Evolutionary conservation across 2,797 vertebrate species (phyloP).

Genomic region (Paguma larvata): DNA sequence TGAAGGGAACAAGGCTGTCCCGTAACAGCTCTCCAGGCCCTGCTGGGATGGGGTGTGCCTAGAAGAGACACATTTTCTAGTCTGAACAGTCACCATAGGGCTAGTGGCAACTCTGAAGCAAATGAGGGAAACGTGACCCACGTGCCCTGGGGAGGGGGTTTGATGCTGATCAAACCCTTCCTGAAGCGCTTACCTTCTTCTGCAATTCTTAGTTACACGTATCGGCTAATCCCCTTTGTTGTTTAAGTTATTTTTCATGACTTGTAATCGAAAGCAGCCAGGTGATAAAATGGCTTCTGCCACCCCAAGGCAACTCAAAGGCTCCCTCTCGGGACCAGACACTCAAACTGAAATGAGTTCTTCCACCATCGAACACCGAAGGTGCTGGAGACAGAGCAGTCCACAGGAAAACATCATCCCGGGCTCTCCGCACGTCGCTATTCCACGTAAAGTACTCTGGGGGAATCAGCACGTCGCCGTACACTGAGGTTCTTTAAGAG

Average conservation of each 20-base stretch:
- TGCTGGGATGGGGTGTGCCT: not conserved
- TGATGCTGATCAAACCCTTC: not conserved
- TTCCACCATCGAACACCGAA: not conserved
- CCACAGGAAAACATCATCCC: not conserved
- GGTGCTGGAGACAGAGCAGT: not conserved
- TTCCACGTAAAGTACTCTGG: not conserved
- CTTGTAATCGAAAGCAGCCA: constrained; percentile 39
- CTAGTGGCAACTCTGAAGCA: not conserved
- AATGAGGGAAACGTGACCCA: not conserved
- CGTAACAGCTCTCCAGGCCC: not conserved
- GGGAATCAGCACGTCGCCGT: not conserved
- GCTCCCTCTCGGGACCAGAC: not conserved
- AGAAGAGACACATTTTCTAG: not conserved
- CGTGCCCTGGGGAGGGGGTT: not conserved
- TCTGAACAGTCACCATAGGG: not conserved
- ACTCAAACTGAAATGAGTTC: not conserved
- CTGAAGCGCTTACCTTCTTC: not conserved
- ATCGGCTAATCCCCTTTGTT: not conserved
- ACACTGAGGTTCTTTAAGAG: not conserved
- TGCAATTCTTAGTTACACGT: constrained; percentile 12
- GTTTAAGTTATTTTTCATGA: constrained; percentile 38
- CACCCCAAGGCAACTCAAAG: not conserved
- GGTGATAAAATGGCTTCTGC: not conserved
- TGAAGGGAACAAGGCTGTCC: not conserved
- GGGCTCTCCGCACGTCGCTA: not conserved